These are phyloP conservation scores for Drosophila anceps DNA, from an alignment of 2,888 invertebrate species.

Conservation along the genomic window DNA sequence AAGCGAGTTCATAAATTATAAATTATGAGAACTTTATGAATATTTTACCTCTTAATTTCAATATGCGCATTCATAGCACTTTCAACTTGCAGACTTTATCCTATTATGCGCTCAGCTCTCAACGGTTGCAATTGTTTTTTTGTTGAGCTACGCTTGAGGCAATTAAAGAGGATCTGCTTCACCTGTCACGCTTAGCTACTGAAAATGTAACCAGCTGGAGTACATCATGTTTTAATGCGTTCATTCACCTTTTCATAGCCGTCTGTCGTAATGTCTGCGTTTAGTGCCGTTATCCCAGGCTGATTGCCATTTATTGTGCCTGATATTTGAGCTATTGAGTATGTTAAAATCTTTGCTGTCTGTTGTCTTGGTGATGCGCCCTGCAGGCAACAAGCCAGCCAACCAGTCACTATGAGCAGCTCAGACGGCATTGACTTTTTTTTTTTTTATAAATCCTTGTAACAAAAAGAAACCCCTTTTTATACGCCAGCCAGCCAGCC, in stretches of 20 bases:
- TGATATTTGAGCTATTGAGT: constrained; percentile 65
- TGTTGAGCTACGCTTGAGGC: neutral
- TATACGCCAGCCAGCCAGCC: neutral
- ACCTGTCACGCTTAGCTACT: neutral
- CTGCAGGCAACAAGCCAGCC: constrained; percentile 36
- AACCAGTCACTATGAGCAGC: constrained; percentile 40
- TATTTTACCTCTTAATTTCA: too few species aligned
- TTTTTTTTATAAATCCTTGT: constrained; percentile 24
- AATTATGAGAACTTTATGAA: neutral
- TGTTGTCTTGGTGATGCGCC: constrained; percentile 58
- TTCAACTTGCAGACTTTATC: too few species aligned
- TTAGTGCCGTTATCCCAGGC: constrained; percentile 26
- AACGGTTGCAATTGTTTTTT: neutral
- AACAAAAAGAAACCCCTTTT: constrained; percentile 2
- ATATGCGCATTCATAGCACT: neutral
- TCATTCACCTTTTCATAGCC: constrained; percentile 25
- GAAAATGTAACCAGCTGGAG: neutral
- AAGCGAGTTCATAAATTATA: too few species aligned
- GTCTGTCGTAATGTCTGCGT: constrained; percentile 17
- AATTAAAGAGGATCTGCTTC: neutral
- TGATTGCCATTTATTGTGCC: constrained; percentile 64
- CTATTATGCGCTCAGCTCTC: neutral
- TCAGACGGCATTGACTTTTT: constrained; percentile 48
- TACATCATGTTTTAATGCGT: constrained; percentile 11
- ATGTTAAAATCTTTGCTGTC: constrained; percentile 59